These are phyloP conservation scores for Galeopsomyia nigrocyanea DNA, from an alignment of 2,888 invertebrate genomes.

Conservation along the genomic window DNA sequence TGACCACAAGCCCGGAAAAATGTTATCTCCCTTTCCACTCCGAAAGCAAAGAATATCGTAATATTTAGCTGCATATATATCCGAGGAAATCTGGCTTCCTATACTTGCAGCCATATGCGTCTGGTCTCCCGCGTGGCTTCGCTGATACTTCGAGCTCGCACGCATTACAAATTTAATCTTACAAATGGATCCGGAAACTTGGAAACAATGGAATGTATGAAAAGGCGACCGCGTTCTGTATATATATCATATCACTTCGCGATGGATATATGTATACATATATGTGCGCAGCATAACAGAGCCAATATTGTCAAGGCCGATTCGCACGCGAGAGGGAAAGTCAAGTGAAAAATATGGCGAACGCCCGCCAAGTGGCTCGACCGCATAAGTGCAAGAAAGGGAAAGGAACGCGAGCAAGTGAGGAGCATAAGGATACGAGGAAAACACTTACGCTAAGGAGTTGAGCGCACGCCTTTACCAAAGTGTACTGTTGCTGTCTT, in stretches of 20 bases:
- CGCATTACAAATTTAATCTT: constrained; percentile 80
- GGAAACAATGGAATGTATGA: constrained; percentile 70
- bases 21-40: constrained; percentile 1
- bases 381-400: neutral
- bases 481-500: constrained; percentile 11
- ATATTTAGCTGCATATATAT: constrained; percentile 28
- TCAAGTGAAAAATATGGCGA: constrained; percentile 5
- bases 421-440: neutral
- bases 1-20: constrained; percentile 17
- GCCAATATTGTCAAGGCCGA: constrained; percentile 69
- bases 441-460: neutral
- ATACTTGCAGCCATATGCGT: constrained; percentile 66
- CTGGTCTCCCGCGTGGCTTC: constrained; percentile 57
- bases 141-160: constrained; percentile 32
- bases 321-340: constrained; percentile 53
- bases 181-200: constrained; percentile 76
- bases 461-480: neutral
- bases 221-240: constrained; percentile 63
- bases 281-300: constrained; percentile 53
- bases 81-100: constrained; percentile 61
- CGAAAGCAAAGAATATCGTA: constrained; percentile 5
- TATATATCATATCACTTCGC: constrained; percentile 58
- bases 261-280: constrained; percentile 39
- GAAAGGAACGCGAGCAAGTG: constrained; percentile 19
- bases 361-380: neutral